phyloP scores from a whole-genome alignment of 2,888 invertebrate genomes.

The Drosophila kanekoi region DNA sequence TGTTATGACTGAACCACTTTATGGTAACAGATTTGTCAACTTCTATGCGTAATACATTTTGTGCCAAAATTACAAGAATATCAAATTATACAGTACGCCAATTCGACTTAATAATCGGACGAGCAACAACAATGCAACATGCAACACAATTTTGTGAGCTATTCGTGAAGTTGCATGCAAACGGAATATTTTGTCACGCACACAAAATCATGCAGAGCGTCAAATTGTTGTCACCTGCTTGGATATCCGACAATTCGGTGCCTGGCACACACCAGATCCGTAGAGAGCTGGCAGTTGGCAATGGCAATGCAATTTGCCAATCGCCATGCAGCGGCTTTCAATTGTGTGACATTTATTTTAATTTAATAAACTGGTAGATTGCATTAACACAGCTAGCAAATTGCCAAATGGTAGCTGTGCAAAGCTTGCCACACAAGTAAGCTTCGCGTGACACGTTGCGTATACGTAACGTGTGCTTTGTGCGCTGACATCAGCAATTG shows the following conservation, averaged over 20 bases:
- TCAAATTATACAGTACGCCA: slow-evolving; percentile 25
- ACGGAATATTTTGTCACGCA: slow-evolving; percentile 49
- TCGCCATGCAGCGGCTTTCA: slow-evolving; percentile 44
- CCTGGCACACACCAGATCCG: slow-evolving; percentile 22
- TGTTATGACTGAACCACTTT: no score
- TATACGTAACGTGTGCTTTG: slow-evolving; percentile 20
- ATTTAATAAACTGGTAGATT: slow-evolving; percentile 59
- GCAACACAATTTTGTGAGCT: slow-evolving; percentile 10
- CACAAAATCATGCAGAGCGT: slow-evolving; percentile 52
- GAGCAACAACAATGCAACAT: neutral
- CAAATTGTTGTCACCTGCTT: slow-evolving; percentile 44
- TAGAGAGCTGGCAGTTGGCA: slow-evolving; percentile 20
- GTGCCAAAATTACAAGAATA: no score
- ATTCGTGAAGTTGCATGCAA: slow-evolving; percentile 57
- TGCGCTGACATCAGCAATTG: slow-evolving; percentile 42
- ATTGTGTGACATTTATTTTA: slow-evolving; percentile 60
- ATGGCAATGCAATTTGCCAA: slow-evolving; percentile 60
- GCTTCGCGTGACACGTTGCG: slow-evolving; percentile 28
- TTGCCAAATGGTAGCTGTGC: slow-evolving; percentile 32
- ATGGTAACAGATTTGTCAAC: no score
- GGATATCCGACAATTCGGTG: slow-evolving; percentile 24
- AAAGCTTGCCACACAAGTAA: slow-evolving; percentile 10
- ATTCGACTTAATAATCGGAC: slow-evolving; percentile 25
- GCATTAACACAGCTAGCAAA: slow-evolving; percentile 36
- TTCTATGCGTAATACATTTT: no score